phyloP scores from a whole-genome alignment of 2,888 invertebrate genomes.

The Temnothorax rugatulus region DNA sequence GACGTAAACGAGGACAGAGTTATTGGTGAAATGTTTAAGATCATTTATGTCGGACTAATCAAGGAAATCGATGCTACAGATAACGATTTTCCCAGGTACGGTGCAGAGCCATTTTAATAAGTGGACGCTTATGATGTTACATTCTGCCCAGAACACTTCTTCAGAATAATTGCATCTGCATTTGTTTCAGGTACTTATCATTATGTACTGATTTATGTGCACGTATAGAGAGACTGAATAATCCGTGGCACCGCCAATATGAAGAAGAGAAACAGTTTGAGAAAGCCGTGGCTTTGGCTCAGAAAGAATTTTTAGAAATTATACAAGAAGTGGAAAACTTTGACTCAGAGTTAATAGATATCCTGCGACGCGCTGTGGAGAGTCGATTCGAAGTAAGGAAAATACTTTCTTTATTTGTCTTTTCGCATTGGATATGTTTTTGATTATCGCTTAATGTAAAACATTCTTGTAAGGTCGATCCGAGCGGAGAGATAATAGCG shows the following conservation, averaged over 20 bases:
- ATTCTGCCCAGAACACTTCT: too few relatives aligned
- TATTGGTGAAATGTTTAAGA: too few relatives aligned
- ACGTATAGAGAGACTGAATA: constrained; percentile 93
- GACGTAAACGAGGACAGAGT: too few relatives aligned
- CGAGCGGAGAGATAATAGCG: constrained; percentile 93
- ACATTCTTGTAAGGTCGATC: constrained; percentile 76
- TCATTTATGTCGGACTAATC: too few relatives aligned
- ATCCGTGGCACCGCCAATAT: constrained; percentile 92
- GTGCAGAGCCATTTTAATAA: too few relatives aligned
- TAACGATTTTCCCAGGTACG: too few relatives aligned
- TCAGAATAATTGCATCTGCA: too few relatives aligned
- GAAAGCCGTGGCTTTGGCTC: constrained; percentile 92
- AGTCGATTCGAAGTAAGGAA: constrained; percentile 88
- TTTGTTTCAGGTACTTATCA: too few relatives aligned
- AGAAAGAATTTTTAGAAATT: constrained; percentile 92
- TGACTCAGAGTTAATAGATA: constrained; percentile 88
- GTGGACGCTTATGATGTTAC: too few relatives aligned
- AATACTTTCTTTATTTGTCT: not conserved
- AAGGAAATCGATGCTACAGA: too few relatives aligned
- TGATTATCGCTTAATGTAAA: constrained; percentile 35
- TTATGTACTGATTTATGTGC: too few relatives aligned
- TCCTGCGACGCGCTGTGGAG: constrained; percentile 91
- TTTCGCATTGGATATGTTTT: not conserved
- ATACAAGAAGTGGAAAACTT: constrained; percentile 88
- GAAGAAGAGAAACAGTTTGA: constrained; percentile 89